phyloP scores from a whole-genome alignment of 2,888 invertebrate genomes.

The Priocnemis perturbator region DNA sequence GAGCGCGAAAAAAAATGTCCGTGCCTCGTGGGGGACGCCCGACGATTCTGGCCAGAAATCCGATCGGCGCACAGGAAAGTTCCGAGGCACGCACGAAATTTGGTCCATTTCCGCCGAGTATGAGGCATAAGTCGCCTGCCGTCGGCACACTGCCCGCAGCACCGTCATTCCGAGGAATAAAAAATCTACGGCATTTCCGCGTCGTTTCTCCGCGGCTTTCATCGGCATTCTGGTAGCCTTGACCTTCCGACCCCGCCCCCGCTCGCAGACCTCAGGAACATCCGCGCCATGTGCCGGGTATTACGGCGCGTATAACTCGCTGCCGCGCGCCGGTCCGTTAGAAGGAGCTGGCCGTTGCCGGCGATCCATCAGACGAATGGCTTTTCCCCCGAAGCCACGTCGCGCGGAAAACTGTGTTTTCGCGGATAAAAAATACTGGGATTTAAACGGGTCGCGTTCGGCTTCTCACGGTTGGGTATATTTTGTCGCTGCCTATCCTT shows the following conservation, averaged over 20 bases:
- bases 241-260: conserved; percentile 2
- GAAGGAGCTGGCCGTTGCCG: neutral
- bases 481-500: too few relatives aligned
- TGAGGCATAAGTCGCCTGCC: too few relatives aligned
- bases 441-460: too few relatives aligned
- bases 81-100: conserved; percentile 1
- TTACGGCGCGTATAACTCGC: neutral
- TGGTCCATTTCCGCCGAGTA: neutral
- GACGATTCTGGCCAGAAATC: too few relatives aligned
- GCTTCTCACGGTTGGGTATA: too few relatives aligned
- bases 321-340: neutral
- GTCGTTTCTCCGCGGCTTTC: conserved; percentile 19
- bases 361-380: neutral
- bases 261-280: neutral
- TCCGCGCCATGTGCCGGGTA: conserved; percentile 4
- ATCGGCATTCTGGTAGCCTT: conserved; percentile 9
- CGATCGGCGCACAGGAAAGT: neutral
- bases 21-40: too few relatives aligned
- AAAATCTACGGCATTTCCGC: conserved; percentile 21
- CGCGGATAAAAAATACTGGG: too few relatives aligned
- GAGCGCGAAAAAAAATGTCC: too few relatives aligned
- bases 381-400: too few relatives aligned
- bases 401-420: too few relatives aligned
- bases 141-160: neutral
- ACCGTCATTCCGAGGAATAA: conserved; percentile 14